Evolutionary conservation across 2,113 vertebrate genomes (phyloP), one percentile per base, ranked within the genome.

Genomic region (Gasterosteus aculeatus): DNA sequence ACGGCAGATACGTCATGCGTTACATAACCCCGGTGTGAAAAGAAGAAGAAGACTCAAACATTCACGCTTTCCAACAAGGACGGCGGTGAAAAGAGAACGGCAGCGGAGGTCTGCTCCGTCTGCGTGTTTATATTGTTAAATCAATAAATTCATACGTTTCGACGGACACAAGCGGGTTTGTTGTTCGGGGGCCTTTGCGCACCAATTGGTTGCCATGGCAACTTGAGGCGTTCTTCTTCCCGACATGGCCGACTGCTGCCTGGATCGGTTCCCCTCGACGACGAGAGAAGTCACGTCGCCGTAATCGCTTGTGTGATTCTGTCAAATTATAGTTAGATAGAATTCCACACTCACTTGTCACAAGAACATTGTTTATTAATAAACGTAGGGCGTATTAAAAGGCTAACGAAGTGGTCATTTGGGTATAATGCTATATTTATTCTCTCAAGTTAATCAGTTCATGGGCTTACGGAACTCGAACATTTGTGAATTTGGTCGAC

Each of bases 131-230:
- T 70, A 19, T 68, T 74, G 51, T 51, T 62, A 66, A 71, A 77
- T 85, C 58, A 26, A 65, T 85, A 71, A 41, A 77, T 57, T 80
- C 75, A 57, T 46, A 72, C 41, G 72, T 80, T 79, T 82, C 61
- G 49, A 69, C 78, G 78, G 69, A 87, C 61, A 58, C 63, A 66
- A 70, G 83, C 39, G 35, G 44, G 31, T n/a, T n/a, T 86, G 84
- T 70, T 78, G 82, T 86, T 86, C 56, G 69, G 78, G 78, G 81
- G 22, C 22, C 83, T 79, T 83, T 69, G 82, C 85, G 81, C 83
- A 77, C 74, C 78, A 75, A 87, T 78, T 29, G 26, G 91, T 91
- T 91, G 74, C 86, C 85, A 88, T 47, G 79, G 86, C 67, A 91
- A 91, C 91, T 74, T 66, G 69, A 82, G 61, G 79, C 72, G 47